Conservation (phyloP, 2,797 vertebrate genomes). For the Melanogrammus aeglefinus region DNA sequence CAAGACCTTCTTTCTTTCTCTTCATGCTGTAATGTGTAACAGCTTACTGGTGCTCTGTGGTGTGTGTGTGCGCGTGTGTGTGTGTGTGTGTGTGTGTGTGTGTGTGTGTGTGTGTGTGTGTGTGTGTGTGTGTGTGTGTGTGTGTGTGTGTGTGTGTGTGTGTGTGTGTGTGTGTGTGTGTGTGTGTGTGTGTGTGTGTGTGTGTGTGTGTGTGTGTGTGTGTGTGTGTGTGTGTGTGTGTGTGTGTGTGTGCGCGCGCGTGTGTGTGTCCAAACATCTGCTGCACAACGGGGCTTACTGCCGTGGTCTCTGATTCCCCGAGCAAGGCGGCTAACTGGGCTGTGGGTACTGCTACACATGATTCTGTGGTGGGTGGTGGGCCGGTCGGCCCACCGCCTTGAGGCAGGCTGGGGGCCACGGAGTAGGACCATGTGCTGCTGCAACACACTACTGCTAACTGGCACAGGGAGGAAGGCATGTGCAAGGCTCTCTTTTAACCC, state of each 20-base stretch:
- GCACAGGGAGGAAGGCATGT: constrained; percentile 26
- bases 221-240: constrained; percentile 17
- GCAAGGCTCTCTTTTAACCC: constrained; percentile 28
- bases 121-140: constrained; percentile 18
- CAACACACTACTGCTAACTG: constrained; percentile 10
- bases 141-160: constrained; percentile 44
- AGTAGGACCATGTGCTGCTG: constrained; percentile 4
- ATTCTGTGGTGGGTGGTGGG: constrained; percentile 25
- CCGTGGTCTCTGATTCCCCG: constrained; percentile 11
- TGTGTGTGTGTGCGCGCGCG: constrained; percentile 38
- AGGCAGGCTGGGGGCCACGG: constrained; percentile 14
- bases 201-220: constrained; percentile 27
- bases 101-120: constrained; percentile 20
- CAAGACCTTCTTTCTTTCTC: constrained; percentile 8
- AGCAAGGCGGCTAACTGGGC: constrained; percentile 40
- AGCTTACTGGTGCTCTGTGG: constrained; percentile 37
- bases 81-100: constrained; percentile 38
- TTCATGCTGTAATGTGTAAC: constrained; percentile 41
- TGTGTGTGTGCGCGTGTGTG: constrained; percentile 22
- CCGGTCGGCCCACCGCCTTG: constrained; percentile 11
- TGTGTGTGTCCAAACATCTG: constrained; percentile 40
- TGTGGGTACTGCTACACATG: constrained; percentile 38
- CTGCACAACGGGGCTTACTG: constrained; percentile 19
- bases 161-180: constrained; percentile 17
- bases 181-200: constrained; percentile 39